Base-by-base conservation (phyloP, 2,797 vertebrate genomes). In the Sebastes reedi region DNA sequence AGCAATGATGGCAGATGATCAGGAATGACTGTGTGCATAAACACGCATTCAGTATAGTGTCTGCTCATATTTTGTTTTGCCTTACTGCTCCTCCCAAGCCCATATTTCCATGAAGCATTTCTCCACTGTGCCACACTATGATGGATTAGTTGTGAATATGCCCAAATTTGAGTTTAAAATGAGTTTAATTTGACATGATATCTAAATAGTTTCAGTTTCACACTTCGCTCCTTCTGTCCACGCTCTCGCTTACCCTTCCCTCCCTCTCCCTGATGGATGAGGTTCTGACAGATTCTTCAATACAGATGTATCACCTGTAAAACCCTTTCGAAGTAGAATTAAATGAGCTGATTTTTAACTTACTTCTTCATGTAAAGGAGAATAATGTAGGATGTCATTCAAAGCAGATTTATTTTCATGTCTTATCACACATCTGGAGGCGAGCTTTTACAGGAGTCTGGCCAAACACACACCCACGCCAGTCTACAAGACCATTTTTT, bases 301-400 rank as follows among this genome's bases (percentile, higher is more conserved):
- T n/a, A 52, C 46, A 52, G 46, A 52, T 52, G 18, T 52, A n/a
- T 52, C 46, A 52, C 18, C 46, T 50, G 46, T 50, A 50, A 50
- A 50, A 8, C 46, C 0, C 20, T 52, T n/a, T n/a, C 0, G 4
- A n/a, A 20, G 46, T 52, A 52, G 18, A 52, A 52, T 20, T 52
- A 52, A 52, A 52, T 52, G 46, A 52, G 3, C 42, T 11, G 0
- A 46, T 46, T 18, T 46, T 46, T 46, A 39, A 16, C 39, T 42
- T 46, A 8, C 42, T 46, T 16, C 42, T 0, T 52, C 46, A n/a
- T 52, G 1, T 52, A 2, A 0, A 6, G 8, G 46, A 52, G 46
- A 52, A 52, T 2, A 52, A 1, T 20, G 0, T n/a, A 8, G 20
- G 16, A 7, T 18, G 42, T 46, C 42, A 46, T 46, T 46, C 16